Evolutionary conservation across 2,797 vertebrate genomes (phyloP), one percentile per base, ranked within the genome.

Genomic region (Manis javanica): DNA sequence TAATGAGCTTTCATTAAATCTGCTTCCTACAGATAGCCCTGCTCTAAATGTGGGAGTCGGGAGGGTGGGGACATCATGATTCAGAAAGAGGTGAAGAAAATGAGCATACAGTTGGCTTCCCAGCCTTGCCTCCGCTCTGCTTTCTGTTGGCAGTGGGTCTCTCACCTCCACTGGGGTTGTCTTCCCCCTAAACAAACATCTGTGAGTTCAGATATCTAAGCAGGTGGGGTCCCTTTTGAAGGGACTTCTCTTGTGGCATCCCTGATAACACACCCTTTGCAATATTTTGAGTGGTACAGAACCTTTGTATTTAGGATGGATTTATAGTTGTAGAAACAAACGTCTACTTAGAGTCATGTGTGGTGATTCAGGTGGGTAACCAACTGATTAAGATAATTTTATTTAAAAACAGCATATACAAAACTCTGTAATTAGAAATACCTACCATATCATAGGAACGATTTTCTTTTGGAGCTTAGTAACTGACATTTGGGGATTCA

Each of bases 401-500:
- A 53, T 66, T 96, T 75, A 29, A 93, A 85, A 95, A 49, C 61
- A 90, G 34, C 26, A 51, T 42, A 19, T 7, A 16, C 55, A 42
- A 59, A 86, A 79, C 4, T n/a, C 10, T 6, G 3, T 21, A 37
- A 63, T 82, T 72, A 93, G 51, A 87, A 87, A 87, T n/a, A 85
- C n/a, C 72, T 79, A 29, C 3, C 12, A 59, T 88, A 87, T 87
- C 71, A 46, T 3, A 42, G 31, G 14, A 81, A 59, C 79, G 42
- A 16, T 57, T 89, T 90, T 26, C 21, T 83, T 74, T 53, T 51
- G 61, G 37, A 66, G 37, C 21, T 46, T 90, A 37, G 53, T 42
- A 86, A 68, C 21, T 75, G 68, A 94, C 85, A 89, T 91, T 61
- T 51, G 51, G 61, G 31, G 90, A 93, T 86, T 95, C 24, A 29